Evolutionary conservation across 2,797 vertebrate genomes (phyloP).

Genomic region (Hypotaenidia philippensis): DNA sequence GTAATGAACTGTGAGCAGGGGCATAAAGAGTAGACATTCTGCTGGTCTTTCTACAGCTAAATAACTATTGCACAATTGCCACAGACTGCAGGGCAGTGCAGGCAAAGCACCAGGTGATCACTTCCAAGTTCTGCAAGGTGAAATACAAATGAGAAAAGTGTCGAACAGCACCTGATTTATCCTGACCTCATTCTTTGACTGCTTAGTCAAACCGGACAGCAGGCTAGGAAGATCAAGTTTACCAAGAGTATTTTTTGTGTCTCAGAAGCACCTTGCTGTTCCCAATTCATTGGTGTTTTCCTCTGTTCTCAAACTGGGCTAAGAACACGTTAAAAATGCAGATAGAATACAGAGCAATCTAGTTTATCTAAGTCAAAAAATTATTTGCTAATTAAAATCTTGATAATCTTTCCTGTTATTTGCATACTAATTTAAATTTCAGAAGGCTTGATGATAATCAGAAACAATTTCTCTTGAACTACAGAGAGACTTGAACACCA

Average conservation of each 20-base stretch:
- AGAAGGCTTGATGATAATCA: slow-evolving; percentile 34
- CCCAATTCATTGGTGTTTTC: background rate
- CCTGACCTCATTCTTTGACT: background rate
- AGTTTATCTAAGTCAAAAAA: slow-evolving; percentile 17
- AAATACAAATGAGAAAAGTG: background rate
- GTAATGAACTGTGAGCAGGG: background rate
- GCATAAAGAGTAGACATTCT: background rate
- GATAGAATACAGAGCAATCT: background rate
- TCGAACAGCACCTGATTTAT: background rate
- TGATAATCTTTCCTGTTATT: slow-evolving; percentile 1
- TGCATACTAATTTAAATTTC: slow-evolving; percentile 34
- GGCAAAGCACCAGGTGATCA: too few relatives aligned
- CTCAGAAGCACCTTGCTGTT: background rate
- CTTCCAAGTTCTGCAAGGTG: background rate
- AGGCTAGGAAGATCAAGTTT: background rate
- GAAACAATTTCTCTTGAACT: slow-evolving; percentile 8
- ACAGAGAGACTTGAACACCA: background rate
- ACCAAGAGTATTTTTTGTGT: background rate
- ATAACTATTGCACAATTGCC: background rate
- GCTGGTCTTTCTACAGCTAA: background rate
- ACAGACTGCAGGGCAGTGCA: background rate
- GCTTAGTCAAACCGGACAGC: background rate
- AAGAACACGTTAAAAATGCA: background rate
- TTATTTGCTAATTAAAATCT: slow-evolving; percentile 33
- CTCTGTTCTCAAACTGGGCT: background rate